phyloP scores from a whole-genome alignment of 2,113 vertebrate genomes.

The Canis aureus region DNA sequence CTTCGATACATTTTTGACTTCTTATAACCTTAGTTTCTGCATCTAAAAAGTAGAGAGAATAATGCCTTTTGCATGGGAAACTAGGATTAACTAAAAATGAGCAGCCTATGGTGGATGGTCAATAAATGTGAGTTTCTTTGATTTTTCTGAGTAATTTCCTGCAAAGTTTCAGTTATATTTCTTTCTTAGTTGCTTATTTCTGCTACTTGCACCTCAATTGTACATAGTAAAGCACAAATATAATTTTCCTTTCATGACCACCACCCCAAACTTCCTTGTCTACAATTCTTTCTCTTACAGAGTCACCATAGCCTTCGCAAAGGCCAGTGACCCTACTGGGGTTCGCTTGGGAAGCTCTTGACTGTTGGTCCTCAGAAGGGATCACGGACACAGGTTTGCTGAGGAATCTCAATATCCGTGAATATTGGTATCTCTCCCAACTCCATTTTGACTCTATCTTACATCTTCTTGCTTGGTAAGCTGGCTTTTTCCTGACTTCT shows the following conservation, averaged over 20 bases:
- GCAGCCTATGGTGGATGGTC: neutral
- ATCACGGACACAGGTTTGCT: neutral
- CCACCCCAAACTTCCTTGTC: neutral
- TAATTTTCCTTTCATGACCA: neutral
- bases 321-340: neutral
- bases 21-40: neutral
- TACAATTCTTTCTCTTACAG: neutral
- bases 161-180: neutral
- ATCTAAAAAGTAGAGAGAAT: neutral
- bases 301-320: neutral
- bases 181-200: slow-evolving; percentile 42
- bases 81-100: neutral
- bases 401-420: neutral
- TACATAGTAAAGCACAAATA: neutral
- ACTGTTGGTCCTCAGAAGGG: neutral
- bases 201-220: neutral
- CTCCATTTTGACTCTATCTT: neutral
- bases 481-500: neutral
- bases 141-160: neutral
- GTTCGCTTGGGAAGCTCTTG: neutral
- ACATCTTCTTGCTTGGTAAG: neutral
- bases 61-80: neutral
- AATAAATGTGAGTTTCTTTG: neutral
- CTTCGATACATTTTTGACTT: neutral
- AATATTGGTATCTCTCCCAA: neutral